Evolutionary conservation across 2,113 vertebrate genomes (phyloP).

Genomic region (Erythrocercus mccallii): DNA sequence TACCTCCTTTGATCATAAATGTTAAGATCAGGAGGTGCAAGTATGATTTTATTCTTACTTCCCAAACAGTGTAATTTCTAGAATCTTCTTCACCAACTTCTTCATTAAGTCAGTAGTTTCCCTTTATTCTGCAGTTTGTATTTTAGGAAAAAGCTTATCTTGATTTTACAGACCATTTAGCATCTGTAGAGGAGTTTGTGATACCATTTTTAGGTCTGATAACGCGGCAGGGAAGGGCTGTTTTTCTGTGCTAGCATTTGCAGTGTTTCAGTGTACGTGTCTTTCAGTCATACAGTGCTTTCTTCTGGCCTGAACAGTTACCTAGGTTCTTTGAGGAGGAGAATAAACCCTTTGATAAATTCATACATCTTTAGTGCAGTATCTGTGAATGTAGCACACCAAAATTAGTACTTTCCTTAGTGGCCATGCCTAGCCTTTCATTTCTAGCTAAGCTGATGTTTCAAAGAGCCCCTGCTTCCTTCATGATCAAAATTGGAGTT

Average conservation of each 20-base stretch:
- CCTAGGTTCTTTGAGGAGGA: background rate
- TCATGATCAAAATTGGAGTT: background rate
- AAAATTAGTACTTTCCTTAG: background rate
- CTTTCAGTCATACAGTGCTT: background rate
- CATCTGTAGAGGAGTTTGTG: background rate
- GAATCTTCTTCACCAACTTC: background rate
- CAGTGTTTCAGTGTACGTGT: fast-evolving
- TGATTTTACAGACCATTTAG: background rate
- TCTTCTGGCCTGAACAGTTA: background rate
- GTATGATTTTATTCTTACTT: background rate
- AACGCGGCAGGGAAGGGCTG: background rate
- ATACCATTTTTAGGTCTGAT: background rate
- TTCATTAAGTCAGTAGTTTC: background rate
- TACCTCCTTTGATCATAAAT: background rate
- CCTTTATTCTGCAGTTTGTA: background rate
- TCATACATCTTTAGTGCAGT: background rate
- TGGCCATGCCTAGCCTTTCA: background rate
- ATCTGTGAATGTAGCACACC: background rate
- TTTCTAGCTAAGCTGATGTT: background rate
- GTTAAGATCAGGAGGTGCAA: background rate
- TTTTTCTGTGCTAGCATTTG: background rate
- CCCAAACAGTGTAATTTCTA: background rate
- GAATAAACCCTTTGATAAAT: background rate
- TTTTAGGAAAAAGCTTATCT: background rate
- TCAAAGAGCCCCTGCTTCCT: background rate